These are phyloP conservation scores for Lepidochitona cinerea DNA, from an alignment of 2,888 invertebrate species.

Conservation along the genomic window DNA sequence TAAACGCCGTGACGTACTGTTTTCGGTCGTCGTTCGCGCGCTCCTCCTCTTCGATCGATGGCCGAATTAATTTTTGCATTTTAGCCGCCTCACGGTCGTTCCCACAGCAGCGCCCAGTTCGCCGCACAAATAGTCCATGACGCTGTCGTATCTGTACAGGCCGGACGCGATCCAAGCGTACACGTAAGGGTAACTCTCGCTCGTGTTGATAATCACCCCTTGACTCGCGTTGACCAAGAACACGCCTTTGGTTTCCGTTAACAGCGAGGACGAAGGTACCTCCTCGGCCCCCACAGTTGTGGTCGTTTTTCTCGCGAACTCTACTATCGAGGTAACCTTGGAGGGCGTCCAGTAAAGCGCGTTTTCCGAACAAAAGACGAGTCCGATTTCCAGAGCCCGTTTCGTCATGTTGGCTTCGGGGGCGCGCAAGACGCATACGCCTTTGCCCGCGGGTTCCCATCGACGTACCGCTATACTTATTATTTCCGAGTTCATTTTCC, in stretches of 20 bases:
- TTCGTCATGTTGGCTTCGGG: not conserved
- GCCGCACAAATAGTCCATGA: not conserved
- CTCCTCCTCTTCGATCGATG: not conserved
- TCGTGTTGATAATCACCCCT: not conserved
- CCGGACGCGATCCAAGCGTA: not conserved
- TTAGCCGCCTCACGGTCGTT: not conserved
- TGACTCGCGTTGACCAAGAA: not conserved
- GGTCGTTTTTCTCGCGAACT: not conserved
- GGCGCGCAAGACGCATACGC: not conserved
- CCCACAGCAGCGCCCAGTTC: not conserved
- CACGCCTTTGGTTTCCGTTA: not conserved
- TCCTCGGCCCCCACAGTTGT: not conserved
- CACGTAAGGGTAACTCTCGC: not conserved
- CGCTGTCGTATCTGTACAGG: not conserved
- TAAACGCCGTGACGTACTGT: not conserved
- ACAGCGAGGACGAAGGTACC: not conserved
- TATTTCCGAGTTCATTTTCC: not conserved
- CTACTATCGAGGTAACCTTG: not conserved
- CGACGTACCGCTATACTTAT: not conserved
- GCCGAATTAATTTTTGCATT: not conserved
- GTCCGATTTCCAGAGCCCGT: not conserved
- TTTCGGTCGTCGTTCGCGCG: not conserved
- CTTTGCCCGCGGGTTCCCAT: not conserved
- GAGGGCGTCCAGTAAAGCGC: not conserved
- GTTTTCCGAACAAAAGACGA: not conserved